Conservation (phyloP, 2,797 vertebrate genomes). For the Intellagama lesueurii region DNA sequence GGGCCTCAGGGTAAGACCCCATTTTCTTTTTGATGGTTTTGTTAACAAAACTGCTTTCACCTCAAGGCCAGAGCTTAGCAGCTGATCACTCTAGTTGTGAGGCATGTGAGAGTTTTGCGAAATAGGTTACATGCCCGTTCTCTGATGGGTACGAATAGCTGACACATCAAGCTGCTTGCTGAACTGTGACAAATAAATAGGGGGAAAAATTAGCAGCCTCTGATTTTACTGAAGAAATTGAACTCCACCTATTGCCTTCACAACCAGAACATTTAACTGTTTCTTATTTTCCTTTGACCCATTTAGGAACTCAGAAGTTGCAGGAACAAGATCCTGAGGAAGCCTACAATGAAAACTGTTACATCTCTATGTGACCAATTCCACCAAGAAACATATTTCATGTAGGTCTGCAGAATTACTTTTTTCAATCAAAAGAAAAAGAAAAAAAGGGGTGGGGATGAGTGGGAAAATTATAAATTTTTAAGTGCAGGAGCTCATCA, state of each 20-base stretch:
- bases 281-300: conserved; percentile 71
- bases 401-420: background rate
- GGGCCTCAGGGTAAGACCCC: conserved; percentile 26
- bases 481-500: background rate
- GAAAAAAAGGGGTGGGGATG: background rate
- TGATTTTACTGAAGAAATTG: conserved; percentile 73
- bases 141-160: conserved; percentile 71
- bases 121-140: conserved; percentile 64
- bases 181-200: conserved; percentile 69
- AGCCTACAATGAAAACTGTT: background rate
- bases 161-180: conserved; percentile 69
- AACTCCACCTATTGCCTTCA: conserved; percentile 55
- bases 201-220: conserved; percentile 69
- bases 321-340: conserved; percentile 60
- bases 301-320: conserved; percentile 73
- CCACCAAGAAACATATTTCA: background rate
- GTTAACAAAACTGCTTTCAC: conserved; percentile 66
- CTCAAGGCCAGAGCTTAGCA: conserved; percentile 51
- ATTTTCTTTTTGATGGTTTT: conserved; percentile 48
- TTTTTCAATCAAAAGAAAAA: background rate
- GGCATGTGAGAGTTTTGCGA: conserved; percentile 61
- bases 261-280: conserved; percentile 74
- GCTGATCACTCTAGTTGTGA: conserved; percentile 55
- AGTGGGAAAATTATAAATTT: background rate
- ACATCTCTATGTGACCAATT: background rate